Percentiles rank a stretch among this genome's conserved stretches.
These are phyloP conservation scores for Drosophila atripex DNA, from an alignment of 2,888 invertebrate species.

Conservation along the genomic window DNA sequence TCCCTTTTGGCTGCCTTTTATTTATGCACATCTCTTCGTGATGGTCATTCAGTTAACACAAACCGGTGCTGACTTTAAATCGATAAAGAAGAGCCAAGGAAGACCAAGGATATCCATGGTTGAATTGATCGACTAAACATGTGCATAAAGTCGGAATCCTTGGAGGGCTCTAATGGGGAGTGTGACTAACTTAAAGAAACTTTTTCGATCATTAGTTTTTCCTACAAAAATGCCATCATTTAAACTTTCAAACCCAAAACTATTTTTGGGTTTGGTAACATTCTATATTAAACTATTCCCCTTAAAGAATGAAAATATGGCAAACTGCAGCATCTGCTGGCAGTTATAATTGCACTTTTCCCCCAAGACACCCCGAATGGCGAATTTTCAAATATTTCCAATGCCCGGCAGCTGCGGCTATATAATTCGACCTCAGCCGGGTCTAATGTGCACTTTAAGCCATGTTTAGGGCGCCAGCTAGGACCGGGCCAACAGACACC, in stretches of 20 bases:
- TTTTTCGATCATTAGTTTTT: background rate
- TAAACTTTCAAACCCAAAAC: background rate
- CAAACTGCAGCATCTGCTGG: constrained; percentile 22
- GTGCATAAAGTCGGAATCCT: background rate
- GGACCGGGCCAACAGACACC: constrained; percentile 13
- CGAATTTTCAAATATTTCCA: constrained; percentile 17
- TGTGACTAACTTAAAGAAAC: background rate
- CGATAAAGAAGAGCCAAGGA: constrained; percentile 10
- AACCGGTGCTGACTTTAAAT: constrained; percentile 37
- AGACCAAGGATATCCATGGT: background rate
- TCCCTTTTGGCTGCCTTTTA: constrained; percentile 24
- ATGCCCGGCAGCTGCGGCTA: constrained; percentile 34
- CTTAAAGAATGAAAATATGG: constrained; percentile 16
- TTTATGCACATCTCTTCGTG: constrained; percentile 21
- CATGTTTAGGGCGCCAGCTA: constrained; percentile 8
- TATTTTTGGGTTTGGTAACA: background rate
- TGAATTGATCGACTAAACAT: constrained; percentile 7
- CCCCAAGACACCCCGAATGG: background rate
- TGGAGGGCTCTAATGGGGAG: background rate
- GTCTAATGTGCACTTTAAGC: constrained; percentile 39
- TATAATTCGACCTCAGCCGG: constrained; percentile 25
- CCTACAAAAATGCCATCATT: background rate
- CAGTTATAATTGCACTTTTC: constrained; percentile 33
- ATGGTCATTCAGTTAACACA: constrained; percentile 19
- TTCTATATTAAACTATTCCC: constrained; percentile 21